Evolutionary conservation across 1,140 invertebrate genomes (phyloP), one percentile per base, ranked within the genome.

Genomic region (Aphaenogaster ashmeadi): DNA sequence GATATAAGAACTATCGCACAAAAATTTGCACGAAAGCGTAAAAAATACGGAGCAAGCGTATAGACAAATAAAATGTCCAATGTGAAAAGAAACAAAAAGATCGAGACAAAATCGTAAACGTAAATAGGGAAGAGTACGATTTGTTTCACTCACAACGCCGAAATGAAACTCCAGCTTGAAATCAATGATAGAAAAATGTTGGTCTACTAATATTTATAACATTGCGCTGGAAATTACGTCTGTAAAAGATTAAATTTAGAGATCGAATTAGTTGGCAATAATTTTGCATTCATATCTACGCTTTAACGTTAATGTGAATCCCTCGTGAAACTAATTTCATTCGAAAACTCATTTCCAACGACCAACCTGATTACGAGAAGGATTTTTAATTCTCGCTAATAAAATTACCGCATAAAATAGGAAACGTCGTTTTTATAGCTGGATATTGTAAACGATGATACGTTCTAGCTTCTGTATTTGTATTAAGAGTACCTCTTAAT

Each of bases 381-480:
- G 21, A 36, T 44, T 78, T 78, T 78, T 36, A 78, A 78, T 62
- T 44, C 21, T 78, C 21, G 11, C 27, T 78, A 62, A 62, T 78
- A 78, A 66, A 44, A 62, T 78, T 62, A 7, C 56, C 27, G 18
- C 18, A 1, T 36, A 13, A 67, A 52, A 80, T 66, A 4, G 13
- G 56, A 41, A 67, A 67, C 3, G 8, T 50, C 27, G 27, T 27
- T 33, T 54, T 67, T 38, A 54, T 21, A 66, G 5, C 27, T 27
- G 15, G 5, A 21, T 11, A 41, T 27, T 80, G 56, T 33, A 54
- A 80, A 54, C 47, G 27, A 77, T 36, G 18, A 33, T 60, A 50
- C 36, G 47, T 78, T 47, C 5, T 5, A 50, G 18, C 3, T 62
- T 33, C 13, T 60, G 36, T 9, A 13, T 64, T 66, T 52, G 11